These are phyloP conservation scores for Psittacula derbiana DNA, from an alignment of 2,797 vertebrate species.

Conservation along the genomic window DNA sequence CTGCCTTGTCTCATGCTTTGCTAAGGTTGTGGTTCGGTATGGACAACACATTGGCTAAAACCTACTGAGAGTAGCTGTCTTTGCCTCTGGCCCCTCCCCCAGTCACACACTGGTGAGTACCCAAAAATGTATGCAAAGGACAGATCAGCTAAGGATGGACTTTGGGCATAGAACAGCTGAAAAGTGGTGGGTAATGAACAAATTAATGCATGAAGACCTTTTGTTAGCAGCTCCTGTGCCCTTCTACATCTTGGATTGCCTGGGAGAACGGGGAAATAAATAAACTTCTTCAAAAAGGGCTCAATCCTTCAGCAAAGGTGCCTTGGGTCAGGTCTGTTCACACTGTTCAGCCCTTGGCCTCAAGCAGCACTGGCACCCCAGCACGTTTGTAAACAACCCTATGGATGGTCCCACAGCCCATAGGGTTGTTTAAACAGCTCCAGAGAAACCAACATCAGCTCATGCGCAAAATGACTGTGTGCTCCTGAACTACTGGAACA, in stretches of 20 bases:
- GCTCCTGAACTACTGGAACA: background rate
- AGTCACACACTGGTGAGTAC: background rate
- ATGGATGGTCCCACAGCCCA: accelerated
- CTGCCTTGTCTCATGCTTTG: background rate
- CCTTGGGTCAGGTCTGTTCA: no score
- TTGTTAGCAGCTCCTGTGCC: background rate
- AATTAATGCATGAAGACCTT: background rate
- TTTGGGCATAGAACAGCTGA: background rate
- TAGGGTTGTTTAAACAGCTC: background rate
- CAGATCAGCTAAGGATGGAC: background rate
- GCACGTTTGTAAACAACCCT: background rate
- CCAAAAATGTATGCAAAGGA: background rate
- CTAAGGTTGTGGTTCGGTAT: background rate
- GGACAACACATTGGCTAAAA: background rate
- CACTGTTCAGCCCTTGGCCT: accelerated
- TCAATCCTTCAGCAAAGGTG: background rate
- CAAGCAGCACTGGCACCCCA: background rate
- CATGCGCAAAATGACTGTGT: accelerated
- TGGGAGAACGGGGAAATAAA: background rate
- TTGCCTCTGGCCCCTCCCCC: background rate
- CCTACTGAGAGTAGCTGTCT: background rate
- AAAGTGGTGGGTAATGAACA: background rate
- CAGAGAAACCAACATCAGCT: background rate
- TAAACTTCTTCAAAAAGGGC: background rate
- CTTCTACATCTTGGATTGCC: background rate